phyloP scores from a whole-genome alignment of 2,888 invertebrate genomes.

The Crioceris asparagi region DNA sequence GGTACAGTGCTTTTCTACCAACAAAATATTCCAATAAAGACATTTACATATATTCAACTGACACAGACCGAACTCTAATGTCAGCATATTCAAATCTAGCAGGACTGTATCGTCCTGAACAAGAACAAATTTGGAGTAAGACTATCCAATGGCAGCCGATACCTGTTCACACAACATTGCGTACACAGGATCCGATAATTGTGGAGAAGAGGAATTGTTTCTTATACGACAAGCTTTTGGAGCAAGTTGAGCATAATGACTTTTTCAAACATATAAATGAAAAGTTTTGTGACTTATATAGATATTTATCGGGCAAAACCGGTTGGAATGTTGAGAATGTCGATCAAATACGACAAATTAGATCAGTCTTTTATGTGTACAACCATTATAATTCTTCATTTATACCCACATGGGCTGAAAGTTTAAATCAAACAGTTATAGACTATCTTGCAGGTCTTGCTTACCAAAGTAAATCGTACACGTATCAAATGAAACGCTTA shows the following conservation, averaged over 20 bases:
- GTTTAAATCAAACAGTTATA: constrained; percentile 30
- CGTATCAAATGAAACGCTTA: constrained; percentile 52
- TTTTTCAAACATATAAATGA: constrained; percentile 38
- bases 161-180: constrained; percentile 43
- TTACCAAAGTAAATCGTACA: constrained; percentile 45
- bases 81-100: constrained; percentile 73
- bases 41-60: constrained; percentile 58
- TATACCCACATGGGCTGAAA: constrained; percentile 7
- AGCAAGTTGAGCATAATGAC: constrained; percentile 32
- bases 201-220: constrained; percentile 41
- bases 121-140: constrained; percentile 21
- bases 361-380: constrained; percentile 47
- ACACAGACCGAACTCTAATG: constrained; percentile 81
- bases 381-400: constrained; percentile 50
- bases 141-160: constrained; percentile 54
- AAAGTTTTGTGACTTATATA: constrained; percentile 49
- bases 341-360: constrained; percentile 1
- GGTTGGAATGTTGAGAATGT: constrained; percentile 35
- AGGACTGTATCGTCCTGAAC: constrained; percentile 56
- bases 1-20: constrained; percentile 56
- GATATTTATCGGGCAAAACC: constrained; percentile 49
- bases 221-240: constrained; percentile 49
- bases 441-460: constrained; percentile 48
- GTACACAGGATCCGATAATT: constrained; percentile 1
- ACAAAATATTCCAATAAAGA: constrained; percentile 43